Conservation (phyloP, 2,888 invertebrate species). For the Drosophila falleni region DNA sequence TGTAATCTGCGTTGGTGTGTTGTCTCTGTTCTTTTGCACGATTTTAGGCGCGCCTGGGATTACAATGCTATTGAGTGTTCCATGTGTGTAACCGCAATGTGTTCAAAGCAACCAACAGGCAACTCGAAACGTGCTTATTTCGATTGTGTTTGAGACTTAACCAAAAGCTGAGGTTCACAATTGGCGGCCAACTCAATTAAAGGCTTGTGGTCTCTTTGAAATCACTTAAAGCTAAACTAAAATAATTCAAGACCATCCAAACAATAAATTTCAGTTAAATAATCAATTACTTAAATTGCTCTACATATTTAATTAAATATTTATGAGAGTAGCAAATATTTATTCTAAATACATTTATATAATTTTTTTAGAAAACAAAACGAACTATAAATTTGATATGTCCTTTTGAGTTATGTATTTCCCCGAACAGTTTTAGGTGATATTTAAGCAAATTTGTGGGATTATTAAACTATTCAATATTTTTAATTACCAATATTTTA, state of each 20-base stretch:
- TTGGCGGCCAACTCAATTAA: constrained; percentile 54
- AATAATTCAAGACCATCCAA: background rate
- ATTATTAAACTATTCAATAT: too few relatives aligned
- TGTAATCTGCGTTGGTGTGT: constrained; percentile 63
- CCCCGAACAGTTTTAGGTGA: too few relatives aligned
- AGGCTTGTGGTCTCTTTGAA: constrained; percentile 57
- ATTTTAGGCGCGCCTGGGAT: constrained; percentile 67
- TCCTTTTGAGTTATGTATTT: too few relatives aligned
- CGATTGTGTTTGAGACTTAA: constrained; percentile 20
- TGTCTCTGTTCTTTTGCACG: constrained; percentile 32
- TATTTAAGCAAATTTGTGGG: too few relatives aligned
- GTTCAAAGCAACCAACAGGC: constrained; percentile 65
- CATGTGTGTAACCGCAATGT: constrained; percentile 68
- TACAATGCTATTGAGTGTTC: constrained; percentile 41
- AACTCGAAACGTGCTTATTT: constrained; percentile 64
- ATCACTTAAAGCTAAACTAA: constrained; percentile 27
- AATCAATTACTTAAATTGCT: background rate
- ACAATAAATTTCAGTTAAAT: background rate
- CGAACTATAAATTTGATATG: background rate
- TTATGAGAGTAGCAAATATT: background rate
- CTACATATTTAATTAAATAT: background rate
- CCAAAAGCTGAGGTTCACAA: constrained; percentile 26
- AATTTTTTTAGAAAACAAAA: background rate
- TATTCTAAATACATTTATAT: background rate
- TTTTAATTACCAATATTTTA: too few relatives aligned